Percentiles rank a stretch among this genome's conserved stretches.
These are phyloP conservation scores for Denticeps clupeoides DNA, from an alignment of 2,797 vertebrate species.

Conservation along the genomic window DNA sequence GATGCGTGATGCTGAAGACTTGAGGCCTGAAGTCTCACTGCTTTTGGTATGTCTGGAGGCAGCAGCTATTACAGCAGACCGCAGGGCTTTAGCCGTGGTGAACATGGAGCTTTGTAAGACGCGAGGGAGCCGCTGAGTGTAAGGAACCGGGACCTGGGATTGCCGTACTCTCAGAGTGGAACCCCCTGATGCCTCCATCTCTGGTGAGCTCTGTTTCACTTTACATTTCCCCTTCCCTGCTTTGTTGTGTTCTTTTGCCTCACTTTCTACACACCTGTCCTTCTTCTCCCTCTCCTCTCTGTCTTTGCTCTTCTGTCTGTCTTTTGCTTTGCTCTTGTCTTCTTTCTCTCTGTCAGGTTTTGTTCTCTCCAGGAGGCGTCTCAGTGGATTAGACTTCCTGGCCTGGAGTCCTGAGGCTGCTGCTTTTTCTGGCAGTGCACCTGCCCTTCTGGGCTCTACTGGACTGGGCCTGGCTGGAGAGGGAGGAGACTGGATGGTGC, in stretches of 20 bases:
- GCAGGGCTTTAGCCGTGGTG: constrained; percentile 2
- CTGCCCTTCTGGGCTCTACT: not conserved
- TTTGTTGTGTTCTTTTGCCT: not conserved
- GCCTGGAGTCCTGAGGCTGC: not conserved
- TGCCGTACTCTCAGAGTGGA: not conserved
- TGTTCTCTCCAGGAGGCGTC: not conserved
- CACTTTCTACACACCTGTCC: not conserved
- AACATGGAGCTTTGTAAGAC: constrained; percentile 1
- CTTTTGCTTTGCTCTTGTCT: constrained; percentile 2
- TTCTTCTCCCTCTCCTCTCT: not conserved
- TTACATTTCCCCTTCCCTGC: not conserved
- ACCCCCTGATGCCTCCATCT: not conserved
- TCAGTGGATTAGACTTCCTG: not conserved
- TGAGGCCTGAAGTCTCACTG: not conserved
- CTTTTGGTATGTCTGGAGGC: constrained; percentile 1
- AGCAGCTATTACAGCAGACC: constrained; percentile 1
- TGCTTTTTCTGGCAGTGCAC: not conserved
- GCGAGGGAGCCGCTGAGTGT: not conserved
- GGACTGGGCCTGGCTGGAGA: not conserved
- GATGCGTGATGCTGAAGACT: not conserved
- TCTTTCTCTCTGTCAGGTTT: not conserved
- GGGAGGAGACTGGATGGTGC: too few species aligned
- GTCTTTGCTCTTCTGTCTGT: not conserved
- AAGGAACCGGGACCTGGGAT: not conserved
- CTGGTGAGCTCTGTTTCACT: not conserved